Evolutionary conservation across 2,888 invertebrate species (phyloP).

Genomic region (Nebria brevicollis): DNA sequence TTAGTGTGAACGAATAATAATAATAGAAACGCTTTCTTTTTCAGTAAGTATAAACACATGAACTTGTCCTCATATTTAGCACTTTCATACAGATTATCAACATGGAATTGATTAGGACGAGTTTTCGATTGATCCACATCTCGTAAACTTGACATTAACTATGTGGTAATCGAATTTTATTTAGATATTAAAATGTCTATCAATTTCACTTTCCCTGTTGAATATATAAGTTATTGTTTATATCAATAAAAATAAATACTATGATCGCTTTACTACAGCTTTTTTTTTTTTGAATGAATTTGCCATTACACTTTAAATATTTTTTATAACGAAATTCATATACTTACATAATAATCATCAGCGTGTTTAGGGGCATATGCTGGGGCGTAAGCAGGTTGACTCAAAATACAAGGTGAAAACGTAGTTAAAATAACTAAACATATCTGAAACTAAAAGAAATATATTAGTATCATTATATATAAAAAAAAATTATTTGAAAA

Average conservation of each 20-base stretch:
- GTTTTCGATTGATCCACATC: background rate
- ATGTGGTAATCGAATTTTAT: background rate
- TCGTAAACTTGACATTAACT: background rate
- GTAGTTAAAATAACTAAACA: slow-evolving; percentile 9
- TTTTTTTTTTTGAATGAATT: no score
- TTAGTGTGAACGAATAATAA: background rate
- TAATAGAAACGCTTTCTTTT: slow-evolving; percentile 1
- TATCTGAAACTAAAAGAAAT: slow-evolving; percentile 22
- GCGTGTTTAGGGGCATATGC: slow-evolving; percentile 63
- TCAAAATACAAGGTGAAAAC: slow-evolving; percentile 50
- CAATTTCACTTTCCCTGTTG: background rate
- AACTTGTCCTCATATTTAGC: background rate
- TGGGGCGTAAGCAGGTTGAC: slow-evolving; percentile 55
- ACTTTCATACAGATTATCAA: background rate
- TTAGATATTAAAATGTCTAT: slow-evolving; percentile 5
- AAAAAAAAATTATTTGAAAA: no score
- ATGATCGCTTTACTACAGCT: no score
- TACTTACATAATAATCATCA: slow-evolving; percentile 73
- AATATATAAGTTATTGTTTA: background rate
- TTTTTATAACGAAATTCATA: slow-evolving; percentile 14
- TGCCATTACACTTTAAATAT: background rate
- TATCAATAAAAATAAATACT: background rate
- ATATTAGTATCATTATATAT: no score
- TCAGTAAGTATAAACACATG: background rate
- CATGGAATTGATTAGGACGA: background rate